phyloP scores from a whole-genome alignment of 2,888 invertebrate species.

The Drepana falcataria region DNA sequence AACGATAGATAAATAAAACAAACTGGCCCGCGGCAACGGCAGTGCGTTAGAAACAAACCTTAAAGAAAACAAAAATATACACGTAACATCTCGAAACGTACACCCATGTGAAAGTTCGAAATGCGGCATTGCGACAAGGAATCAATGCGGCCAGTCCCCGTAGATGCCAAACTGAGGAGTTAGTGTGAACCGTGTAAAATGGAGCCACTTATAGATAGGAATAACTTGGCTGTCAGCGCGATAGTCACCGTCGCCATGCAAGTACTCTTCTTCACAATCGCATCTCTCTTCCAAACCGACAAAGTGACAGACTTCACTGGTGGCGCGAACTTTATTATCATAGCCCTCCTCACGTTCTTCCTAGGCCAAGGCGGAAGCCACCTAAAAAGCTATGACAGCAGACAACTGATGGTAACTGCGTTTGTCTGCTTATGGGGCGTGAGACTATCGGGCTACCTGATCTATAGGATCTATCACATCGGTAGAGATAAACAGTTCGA shows the following conservation, averaged over 20 bases:
- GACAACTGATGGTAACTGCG: conserved; percentile 93
- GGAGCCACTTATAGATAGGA: conserved; percentile 88
- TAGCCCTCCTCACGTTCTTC: conserved; percentile 92
- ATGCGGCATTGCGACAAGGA: conserved; percentile 60
- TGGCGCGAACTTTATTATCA: conserved; percentile 93
- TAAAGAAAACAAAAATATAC: conserved; percentile 10
- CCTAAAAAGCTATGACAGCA: conserved; percentile 87
- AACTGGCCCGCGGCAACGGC: conserved; percentile 7
- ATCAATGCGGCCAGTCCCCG: conserved; percentile 43
- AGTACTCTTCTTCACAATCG: conserved; percentile 91
- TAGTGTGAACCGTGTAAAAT: conserved; percentile 67
- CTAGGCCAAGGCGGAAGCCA: conserved; percentile 87
- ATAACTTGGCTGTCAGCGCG: conserved; percentile 92
- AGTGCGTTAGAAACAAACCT: conserved; percentile 3
- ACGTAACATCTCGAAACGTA: conserved; percentile 6
- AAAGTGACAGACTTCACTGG: conserved; percentile 96
- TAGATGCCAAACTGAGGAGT: conserved; percentile 49
- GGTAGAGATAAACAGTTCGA: conserved; percentile 95
- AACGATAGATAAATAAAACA: conserved; percentile 20
- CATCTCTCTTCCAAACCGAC: conserved; percentile 91
- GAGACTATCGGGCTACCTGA: conserved; percentile 90
- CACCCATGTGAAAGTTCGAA: conserved; percentile 16
- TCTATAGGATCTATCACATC: conserved; percentile 94
- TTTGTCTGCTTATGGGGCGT: conserved; percentile 93
- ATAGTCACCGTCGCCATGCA: conserved; percentile 92